These are phyloP conservation scores for Leucophenga maculata DNA, from an alignment of 2,888 invertebrate species.

Conservation along the genomic window DNA sequence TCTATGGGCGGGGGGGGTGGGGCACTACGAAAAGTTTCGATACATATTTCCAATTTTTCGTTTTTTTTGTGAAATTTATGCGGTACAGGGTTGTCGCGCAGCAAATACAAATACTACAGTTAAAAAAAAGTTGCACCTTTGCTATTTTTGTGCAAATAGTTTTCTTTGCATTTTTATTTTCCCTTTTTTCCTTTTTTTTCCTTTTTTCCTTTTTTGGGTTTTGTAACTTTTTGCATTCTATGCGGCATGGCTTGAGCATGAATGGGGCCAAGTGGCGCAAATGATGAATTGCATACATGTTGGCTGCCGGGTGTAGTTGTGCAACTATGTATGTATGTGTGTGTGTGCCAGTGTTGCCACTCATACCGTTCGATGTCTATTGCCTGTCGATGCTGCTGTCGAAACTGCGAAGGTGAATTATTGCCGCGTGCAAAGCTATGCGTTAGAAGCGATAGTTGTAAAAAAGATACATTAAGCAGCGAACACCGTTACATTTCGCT, in stretches of 20 bases:
- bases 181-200: neutral
- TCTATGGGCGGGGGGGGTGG: too few relatives aligned
- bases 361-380: neutral
- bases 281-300: constrained; percentile 13
- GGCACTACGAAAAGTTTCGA: neutral
- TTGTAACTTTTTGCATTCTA: neutral
- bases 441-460: neutral
- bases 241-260: too few relatives aligned
- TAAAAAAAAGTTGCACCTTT: constrained; percentile 47
- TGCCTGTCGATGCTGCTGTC: constrained; percentile 13
- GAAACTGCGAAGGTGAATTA: constrained; percentile 3
- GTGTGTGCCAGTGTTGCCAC: neutral
- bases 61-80: too few relatives aligned
- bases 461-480: neutral
- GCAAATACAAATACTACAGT: constrained; percentile 12
- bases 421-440: constrained; percentile 4
- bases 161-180: neutral
- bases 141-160: constrained; percentile 32
- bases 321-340: too few relatives aligned
- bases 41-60: too few relatives aligned
- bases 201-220: neutral
- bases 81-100: neutral
- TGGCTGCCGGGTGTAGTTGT: neutral
- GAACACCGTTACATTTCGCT: neutral
- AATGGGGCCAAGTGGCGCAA: neutral